These are phyloP conservation scores for Scarus forsteni DNA, from an alignment of 2,797 vertebrate species.

Conservation along the genomic window DNA sequence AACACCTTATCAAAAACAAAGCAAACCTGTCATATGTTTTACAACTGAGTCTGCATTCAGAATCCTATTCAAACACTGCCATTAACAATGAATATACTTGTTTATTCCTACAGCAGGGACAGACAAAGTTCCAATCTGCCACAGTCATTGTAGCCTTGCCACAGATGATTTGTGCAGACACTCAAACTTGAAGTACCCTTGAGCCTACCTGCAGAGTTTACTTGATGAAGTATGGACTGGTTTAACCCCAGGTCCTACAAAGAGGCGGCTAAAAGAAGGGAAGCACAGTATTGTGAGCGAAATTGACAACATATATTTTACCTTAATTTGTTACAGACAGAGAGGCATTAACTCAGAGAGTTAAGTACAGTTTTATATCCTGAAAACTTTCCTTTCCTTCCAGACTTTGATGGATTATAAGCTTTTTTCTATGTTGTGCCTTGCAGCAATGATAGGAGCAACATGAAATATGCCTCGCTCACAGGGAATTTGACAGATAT, in stretches of 20 bases:
- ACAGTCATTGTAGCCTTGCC: conserved; percentile 13
- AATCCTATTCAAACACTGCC: conserved; percentile 7
- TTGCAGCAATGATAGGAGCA: conserved; percentile 32
- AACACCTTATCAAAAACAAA: too few relatives aligned
- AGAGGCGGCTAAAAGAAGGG: conserved; percentile 20
- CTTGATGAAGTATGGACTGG: conserved; percentile 39
- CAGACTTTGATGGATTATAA: conserved; percentile 34
- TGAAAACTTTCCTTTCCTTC: conserved; percentile 2
- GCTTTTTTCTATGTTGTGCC: conserved; percentile 24
- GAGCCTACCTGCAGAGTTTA: conserved; percentile 60
- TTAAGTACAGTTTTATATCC: conserved; percentile 1
- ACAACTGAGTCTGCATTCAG: conserved; percentile 2
- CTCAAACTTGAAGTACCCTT: conserved; percentile 61
- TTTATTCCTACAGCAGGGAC: conserved; percentile 7
- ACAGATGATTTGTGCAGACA: conserved; percentile 15
- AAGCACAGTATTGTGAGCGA: conserved; percentile 68
- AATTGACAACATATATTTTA: conserved; percentile 71
- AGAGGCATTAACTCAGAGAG: neutral
- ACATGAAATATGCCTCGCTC: conserved; percentile 57
- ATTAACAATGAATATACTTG: neutral
- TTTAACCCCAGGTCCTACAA: conserved; percentile 50
- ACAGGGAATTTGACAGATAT: conserved; percentile 63
- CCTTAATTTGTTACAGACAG: conserved; percentile 43
- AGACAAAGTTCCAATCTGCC: conserved; percentile 9
- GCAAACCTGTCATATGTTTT: neutral